Evolutionary conservation across 2,113 vertebrate genomes (phyloP).

Genomic region (Verasper variegatus): DNA sequence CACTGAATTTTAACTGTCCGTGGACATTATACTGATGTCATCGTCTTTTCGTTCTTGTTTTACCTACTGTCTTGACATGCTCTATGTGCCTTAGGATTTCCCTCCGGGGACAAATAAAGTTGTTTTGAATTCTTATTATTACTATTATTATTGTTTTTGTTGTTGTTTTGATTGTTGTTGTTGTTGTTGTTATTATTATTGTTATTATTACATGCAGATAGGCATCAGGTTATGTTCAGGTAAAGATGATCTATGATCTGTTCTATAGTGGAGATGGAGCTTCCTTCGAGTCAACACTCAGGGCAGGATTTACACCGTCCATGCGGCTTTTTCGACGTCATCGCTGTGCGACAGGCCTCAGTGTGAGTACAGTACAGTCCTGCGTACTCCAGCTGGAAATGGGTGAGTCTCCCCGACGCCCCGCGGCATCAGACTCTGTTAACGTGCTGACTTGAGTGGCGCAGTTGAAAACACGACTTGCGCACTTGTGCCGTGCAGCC

Average conservation of each 20-base stretch:
- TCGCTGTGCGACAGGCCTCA: slow-evolving; percentile 61
- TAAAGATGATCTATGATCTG: background rate
- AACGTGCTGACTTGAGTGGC: background rate
- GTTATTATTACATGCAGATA: background rate
- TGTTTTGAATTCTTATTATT: too few species aligned
- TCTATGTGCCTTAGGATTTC: too few species aligned
- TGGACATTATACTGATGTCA: too few species aligned
- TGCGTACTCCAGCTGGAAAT: slow-evolving; percentile 31
- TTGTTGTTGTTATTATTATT: too few species aligned
- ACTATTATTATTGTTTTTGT: too few species aligned
- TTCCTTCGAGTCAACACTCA: background rate
- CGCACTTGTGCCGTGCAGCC: background rate
- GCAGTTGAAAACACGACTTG: background rate
- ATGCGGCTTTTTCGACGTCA: slow-evolving; percentile 15
- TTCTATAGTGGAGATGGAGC: background rate
- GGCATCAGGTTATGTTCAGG: background rate
- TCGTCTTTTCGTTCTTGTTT: too few species aligned
- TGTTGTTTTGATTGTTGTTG: too few species aligned
- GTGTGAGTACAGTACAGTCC: slow-evolving; percentile 5
- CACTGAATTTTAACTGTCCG: too few species aligned
- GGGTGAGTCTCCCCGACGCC: slow-evolving; percentile 37
- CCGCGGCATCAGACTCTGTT: background rate
- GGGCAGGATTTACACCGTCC: fast-evolving
- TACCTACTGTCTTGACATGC: too few species aligned
- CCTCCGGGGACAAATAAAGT: too few species aligned